Conservation (phyloP, 2,888 invertebrate genomes). For the Kryphioiulus occultus region DNA sequence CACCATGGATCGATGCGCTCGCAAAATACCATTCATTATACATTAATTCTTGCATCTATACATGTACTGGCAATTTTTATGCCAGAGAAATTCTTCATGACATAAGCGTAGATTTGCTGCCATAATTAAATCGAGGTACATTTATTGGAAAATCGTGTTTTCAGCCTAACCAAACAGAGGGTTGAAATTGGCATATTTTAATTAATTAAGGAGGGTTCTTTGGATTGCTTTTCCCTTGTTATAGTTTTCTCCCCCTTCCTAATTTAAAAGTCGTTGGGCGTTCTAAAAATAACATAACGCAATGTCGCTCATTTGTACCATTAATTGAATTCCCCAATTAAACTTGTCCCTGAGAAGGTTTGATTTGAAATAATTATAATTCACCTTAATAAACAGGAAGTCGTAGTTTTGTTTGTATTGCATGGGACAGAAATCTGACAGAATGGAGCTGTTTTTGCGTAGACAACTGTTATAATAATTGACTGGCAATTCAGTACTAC, state of each 20-base stretch:
- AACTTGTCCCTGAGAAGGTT: not conserved
- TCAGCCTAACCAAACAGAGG: not conserved
- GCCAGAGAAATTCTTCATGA: not conserved
- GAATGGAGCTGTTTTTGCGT: too few relatives aligned
- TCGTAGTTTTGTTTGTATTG: not conserved
- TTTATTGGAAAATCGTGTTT: not conserved
- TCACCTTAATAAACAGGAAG: not conserved
- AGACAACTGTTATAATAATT: too few relatives aligned
- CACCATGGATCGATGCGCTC: not conserved
- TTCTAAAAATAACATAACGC: not conserved
- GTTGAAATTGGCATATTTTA: not conserved
- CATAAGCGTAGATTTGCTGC: not conserved
- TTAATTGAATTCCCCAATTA: constrained; percentile 29
- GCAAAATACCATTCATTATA: not conserved
- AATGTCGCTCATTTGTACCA: not conserved
- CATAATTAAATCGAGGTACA: not conserved
- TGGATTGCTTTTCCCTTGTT: not conserved
- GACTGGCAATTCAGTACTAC: too few relatives aligned
- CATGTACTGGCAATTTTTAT: not conserved
- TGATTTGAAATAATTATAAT: not conserved
- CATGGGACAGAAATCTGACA: not conserved
- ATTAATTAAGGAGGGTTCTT: not conserved
- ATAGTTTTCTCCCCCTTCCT: not conserved
- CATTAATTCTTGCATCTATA: not conserved
- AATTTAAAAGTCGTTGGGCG: not conserved